These are phyloP conservation scores for Cosmia trapezina DNA, from an alignment of 2,888 invertebrate species.

Conservation along the genomic window DNA sequence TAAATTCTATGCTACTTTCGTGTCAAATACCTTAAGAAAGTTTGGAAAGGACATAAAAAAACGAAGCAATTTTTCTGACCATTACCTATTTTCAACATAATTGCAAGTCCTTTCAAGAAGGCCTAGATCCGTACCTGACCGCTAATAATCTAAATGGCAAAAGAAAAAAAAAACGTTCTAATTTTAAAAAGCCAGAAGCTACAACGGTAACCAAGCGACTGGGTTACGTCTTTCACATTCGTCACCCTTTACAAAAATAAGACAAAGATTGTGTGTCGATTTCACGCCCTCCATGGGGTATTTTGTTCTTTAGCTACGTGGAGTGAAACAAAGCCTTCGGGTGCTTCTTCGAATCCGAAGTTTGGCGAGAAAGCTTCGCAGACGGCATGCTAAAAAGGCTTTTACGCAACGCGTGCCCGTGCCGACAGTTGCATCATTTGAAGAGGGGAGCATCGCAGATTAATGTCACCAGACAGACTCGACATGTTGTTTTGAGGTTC, in stretches of 20 bases:
- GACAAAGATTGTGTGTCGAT: conserved; percentile 81
- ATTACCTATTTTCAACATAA: background rate
- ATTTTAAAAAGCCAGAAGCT: conserved; percentile 38
- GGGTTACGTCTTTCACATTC: conserved; percentile 82
- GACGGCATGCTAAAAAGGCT: conserved; percentile 86
- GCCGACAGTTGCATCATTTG: conserved; percentile 76
- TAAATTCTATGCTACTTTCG: conserved; percentile 5
- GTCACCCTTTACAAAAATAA: conserved; percentile 75
- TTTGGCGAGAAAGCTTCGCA: conserved; percentile 86
- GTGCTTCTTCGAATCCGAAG: conserved; percentile 80
- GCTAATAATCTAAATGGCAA: conserved; percentile 47
- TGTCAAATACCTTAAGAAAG: background rate
- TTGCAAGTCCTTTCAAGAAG: conserved; percentile 3
- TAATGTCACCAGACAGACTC: conserved; percentile 74
- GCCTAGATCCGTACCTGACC: conserved; percentile 49
- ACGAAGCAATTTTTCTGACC: too few relatives aligned
- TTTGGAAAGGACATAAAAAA: background rate
- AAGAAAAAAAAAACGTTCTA: conserved; percentile 34
- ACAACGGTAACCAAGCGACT: conserved; percentile 78
- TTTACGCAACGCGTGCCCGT: conserved; percentile 83
- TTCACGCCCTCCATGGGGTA: conserved; percentile 77
- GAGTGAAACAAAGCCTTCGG: conserved; percentile 78
- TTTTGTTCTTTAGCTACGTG: conserved; percentile 66
- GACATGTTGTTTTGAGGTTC: conserved; percentile 60
- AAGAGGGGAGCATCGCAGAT: conserved; percentile 73